Percentiles rank a stretch among this genome's conserved stretches.
Conservation (phyloP, 1,140 invertebrate species). For the Lepidurus couesii region DNA sequence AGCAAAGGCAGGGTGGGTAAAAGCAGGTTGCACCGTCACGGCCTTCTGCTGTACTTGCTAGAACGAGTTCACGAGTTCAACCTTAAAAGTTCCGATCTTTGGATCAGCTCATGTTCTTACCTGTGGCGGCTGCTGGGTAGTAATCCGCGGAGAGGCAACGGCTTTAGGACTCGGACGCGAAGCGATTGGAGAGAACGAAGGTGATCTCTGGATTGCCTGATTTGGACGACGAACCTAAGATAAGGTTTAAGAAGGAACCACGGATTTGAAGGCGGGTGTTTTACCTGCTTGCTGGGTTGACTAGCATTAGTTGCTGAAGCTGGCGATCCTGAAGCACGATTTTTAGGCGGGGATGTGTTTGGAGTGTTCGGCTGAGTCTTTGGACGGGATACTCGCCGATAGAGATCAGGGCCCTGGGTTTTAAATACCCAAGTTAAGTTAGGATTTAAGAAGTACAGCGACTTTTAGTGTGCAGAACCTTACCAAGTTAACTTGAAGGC, state of each 20-base stretch:
- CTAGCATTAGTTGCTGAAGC: not conserved
- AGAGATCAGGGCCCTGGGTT: too few species aligned
- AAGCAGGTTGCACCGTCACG: not conserved
- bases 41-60: not conserved
- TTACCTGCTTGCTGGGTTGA: not conserved
- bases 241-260: not conserved
- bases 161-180: too few species aligned
- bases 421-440: too few species aligned
- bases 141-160: too few species aligned
- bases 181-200: not conserved
- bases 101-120: too few species aligned
- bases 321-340: not conserved
- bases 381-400: not conserved
- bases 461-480: not conserved
- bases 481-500: not conserved
- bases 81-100: too few species aligned
- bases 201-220: not conserved
- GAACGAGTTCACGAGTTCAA: not conserved
- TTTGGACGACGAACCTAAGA: not conserved
- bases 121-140: too few species aligned
- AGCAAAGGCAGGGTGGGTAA: conserved; percentile 9
- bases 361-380: not conserved
- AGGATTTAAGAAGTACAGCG: too few species aligned
- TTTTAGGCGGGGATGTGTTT: not conserved
- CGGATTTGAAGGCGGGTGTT: not conserved